These are phyloP conservation scores for Dromius quadrimaculatus DNA, from an alignment of 2,888 invertebrate species.

Conservation along the genomic window DNA sequence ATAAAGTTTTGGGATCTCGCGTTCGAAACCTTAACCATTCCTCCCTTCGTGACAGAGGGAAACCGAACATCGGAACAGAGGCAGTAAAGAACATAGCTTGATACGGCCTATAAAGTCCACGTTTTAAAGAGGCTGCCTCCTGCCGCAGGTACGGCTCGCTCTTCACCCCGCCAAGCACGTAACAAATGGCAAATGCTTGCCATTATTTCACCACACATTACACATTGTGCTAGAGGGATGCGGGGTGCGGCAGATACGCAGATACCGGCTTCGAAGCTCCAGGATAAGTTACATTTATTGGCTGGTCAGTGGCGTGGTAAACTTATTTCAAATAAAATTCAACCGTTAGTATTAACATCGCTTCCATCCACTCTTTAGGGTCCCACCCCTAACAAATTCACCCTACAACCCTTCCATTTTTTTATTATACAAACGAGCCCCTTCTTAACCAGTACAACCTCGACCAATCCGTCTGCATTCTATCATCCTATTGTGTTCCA, in stretches of 20 bases:
- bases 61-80: constrained; percentile 4
- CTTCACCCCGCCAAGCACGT: constrained; percentile 61
- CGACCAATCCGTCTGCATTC: constrained; percentile 1
- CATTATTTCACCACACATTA: constrained; percentile 51
- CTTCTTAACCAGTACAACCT: not conserved
- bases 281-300: constrained; percentile 1
- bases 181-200: constrained; percentile 50
- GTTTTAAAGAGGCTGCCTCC: constrained; percentile 65
- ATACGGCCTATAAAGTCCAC: constrained; percentile 64
- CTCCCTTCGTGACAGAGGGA: constrained; percentile 23
- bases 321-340: too few relatives aligned
- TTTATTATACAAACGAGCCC: not conserved
- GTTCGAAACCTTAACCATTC: constrained; percentile 22
- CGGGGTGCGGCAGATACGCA: constrained; percentile 7
- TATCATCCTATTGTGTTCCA: constrained; percentile 4
- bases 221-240: constrained; percentile 24
- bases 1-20: too few relatives aligned
- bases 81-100: constrained; percentile 59
- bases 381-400: not conserved
- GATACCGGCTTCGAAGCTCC: not conserved
- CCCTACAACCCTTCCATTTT: not conserved
- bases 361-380: too few relatives aligned
- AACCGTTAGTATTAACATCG: too few relatives aligned
- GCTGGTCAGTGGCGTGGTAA: not conserved
- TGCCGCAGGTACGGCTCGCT: constrained; percentile 68